These are phyloP conservation scores for Calephelis virginiensis DNA, from an alignment of 1,140 invertebrate species.

Conservation along the genomic window DNA sequence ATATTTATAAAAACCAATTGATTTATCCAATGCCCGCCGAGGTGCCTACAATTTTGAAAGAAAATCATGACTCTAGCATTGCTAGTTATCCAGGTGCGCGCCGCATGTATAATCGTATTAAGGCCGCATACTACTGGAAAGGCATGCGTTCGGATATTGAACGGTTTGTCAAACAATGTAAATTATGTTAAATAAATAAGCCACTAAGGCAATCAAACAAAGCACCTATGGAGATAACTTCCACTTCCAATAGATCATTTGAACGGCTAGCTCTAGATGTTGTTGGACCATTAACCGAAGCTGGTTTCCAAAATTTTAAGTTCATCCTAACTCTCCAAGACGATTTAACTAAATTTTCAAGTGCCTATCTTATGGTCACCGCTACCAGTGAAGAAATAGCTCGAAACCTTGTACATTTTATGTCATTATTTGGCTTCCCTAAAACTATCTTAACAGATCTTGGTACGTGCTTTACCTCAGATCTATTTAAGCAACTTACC, in stretches of 20 bases:
- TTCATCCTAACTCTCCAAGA: constrained; percentile 20
- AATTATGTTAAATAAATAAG: constrained; percentile 48
- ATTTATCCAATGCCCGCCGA: neutral
- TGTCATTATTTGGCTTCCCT: neutral
- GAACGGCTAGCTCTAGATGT: constrained; percentile 2
- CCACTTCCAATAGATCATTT: neutral
- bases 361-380: constrained; percentile 17
- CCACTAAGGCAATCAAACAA: constrained; percentile 20
- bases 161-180: constrained; percentile 42
- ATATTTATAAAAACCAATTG: constrained; percentile 2
- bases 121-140: constrained; percentile 45
- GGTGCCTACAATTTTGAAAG: constrained; percentile 25
- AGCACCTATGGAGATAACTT: constrained; percentile 10
- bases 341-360: constrained; percentile 23
- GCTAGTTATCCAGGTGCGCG: constrained; percentile 28
- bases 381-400: neutral
- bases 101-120: constrained; percentile 30
- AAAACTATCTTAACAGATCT: neutral
- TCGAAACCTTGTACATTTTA: neutral
- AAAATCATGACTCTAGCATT: constrained; percentile 29
- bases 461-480: neutral
- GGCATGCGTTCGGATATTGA: constrained; percentile 46
- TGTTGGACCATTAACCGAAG: neutral
- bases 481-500: too few species aligned
- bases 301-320: constrained; percentile 3